Percentiles rank a stretch among this genome's conserved stretches.
Conservation (phyloP, 1,140 invertebrate species). For the Frieseomelitta varia region DNA sequence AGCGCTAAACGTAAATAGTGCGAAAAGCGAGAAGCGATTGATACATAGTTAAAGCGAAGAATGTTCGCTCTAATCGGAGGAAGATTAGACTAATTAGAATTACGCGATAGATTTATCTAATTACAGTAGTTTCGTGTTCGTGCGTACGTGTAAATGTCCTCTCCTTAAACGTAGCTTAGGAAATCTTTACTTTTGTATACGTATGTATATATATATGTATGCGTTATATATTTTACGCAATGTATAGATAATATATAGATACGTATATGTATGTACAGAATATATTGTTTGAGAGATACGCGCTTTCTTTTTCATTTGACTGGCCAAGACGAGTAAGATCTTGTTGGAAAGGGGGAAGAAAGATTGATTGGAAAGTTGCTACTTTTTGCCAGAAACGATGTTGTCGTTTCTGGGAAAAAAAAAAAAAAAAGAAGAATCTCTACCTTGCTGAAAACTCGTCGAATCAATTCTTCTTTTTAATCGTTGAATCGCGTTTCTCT, state of each 20-base stretch:
- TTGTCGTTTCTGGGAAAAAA: neutral
- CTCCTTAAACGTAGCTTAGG: slow-evolving; percentile 7
- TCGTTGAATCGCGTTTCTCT: neutral
- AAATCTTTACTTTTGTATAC: slow-evolving; percentile 25
- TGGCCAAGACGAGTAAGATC: neutral
- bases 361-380: neutral
- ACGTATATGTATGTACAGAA: slow-evolving; percentile 18
- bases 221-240: neutral
- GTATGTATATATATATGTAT: slow-evolving; percentile 7
- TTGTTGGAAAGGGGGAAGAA: neutral
- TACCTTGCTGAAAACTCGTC: neutral
- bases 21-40: neutral
- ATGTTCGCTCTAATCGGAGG: slow-evolving; percentile 8
- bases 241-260: neutral
- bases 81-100: slow-evolving; percentile 38
- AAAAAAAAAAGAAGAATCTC: neutral
- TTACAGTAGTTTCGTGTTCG: neutral
- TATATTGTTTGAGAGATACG: slow-evolving; percentile 3
- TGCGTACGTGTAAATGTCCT: slow-evolving; percentile 3
- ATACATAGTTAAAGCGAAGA: slow-evolving; percentile 9
- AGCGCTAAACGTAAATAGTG: neutral
- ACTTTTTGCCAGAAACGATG: slow-evolving; percentile 1
- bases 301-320: neutral
- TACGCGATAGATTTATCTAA: slow-evolving; percentile 25
- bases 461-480: neutral